Evolutionary conservation across 53 echinoderm and acorn worm genomes (phyloP).

Genomic region (Antedon mediterranea): DNA sequence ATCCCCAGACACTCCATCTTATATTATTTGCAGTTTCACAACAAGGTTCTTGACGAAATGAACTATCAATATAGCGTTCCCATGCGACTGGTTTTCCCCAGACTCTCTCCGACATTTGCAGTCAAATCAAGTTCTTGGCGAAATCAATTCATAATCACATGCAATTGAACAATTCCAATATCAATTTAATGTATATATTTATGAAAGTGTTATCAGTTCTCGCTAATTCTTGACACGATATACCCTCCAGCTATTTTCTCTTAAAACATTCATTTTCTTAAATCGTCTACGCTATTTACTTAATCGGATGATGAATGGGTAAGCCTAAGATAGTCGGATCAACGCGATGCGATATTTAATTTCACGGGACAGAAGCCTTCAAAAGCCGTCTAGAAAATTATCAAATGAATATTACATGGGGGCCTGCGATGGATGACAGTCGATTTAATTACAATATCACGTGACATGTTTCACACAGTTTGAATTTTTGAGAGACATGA

Average conservation of each 20-base stretch:
- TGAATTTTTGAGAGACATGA: background rate
- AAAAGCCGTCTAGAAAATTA: background rate
- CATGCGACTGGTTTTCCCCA: too few relatives aligned
- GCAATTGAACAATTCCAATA: background rate
- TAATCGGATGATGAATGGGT: background rate
- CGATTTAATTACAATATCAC: background rate
- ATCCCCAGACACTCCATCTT: too few relatives aligned
- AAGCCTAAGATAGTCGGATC: background rate
- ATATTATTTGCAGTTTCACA: too few relatives aligned
- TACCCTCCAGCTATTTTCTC: background rate
- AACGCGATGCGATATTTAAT: background rate
- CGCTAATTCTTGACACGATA: background rate
- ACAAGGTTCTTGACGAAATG: too few relatives aligned
- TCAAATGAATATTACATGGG: background rate
- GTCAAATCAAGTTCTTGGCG: background rate
- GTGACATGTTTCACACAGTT: background rate
- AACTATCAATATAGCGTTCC: too few relatives aligned
- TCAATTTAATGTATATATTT: conserved; percentile 1
- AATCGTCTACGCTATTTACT: background rate
- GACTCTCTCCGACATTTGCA: too few relatives aligned
- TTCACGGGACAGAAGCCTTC: background rate
- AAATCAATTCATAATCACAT: background rate
- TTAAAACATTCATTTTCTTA: background rate
- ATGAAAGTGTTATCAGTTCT: background rate
- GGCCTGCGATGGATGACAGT: background rate